These are phyloP conservation scores for Camponotus vicinus DNA, from an alignment of 1,140 invertebrate genomes.

Conservation along the genomic window DNA sequence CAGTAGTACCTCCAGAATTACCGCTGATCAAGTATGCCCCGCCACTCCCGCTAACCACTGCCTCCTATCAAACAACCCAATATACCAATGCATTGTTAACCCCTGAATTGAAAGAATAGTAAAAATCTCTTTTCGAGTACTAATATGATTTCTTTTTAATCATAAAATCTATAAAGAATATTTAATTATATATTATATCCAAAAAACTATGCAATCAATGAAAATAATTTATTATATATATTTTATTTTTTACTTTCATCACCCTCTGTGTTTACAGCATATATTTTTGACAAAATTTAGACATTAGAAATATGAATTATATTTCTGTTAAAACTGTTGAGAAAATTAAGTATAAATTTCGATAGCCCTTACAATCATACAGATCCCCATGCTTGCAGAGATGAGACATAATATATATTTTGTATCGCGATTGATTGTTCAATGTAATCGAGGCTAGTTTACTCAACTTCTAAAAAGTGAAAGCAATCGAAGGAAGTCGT, in stretches of 20 bases:
- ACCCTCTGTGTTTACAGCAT: not conserved
- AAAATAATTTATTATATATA: not conserved
- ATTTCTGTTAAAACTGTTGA: slow-evolving; percentile 4
- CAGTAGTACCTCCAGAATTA: slow-evolving; percentile 87
- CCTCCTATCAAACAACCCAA: slow-evolving; percentile 85
- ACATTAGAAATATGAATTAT: not conserved
- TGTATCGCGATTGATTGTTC: slow-evolving; percentile 34
- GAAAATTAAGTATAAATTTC: slow-evolving; percentile 13
- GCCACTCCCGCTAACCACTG: slow-evolving; percentile 87
- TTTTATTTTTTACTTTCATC: not conserved
- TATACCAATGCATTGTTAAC: slow-evolving; percentile 85
- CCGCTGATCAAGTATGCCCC: slow-evolving; percentile 90
- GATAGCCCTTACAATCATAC: slow-evolving; percentile 54
- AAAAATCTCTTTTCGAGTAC: slow-evolving; percentile 4
- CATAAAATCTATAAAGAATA: slow-evolving; percentile 5
- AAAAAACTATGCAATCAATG: not conserved
- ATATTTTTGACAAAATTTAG: slow-evolving; percentile 13
- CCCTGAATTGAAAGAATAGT: slow-evolving; percentile 57
- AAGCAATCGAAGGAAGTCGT: slow-evolving; percentile 35
- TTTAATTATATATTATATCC: not conserved
- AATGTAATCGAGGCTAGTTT: slow-evolving; percentile 22
- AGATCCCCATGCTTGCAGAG: slow-evolving; percentile 62
- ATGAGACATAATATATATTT: slow-evolving; percentile 36
- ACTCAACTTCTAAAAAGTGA: slow-evolving; percentile 53
- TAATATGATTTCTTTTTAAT: slow-evolving; percentile 24